Evolutionary conservation across 2,113 vertebrate species (phyloP).

Genomic region (Poeciliopsis prolifica): DNA sequence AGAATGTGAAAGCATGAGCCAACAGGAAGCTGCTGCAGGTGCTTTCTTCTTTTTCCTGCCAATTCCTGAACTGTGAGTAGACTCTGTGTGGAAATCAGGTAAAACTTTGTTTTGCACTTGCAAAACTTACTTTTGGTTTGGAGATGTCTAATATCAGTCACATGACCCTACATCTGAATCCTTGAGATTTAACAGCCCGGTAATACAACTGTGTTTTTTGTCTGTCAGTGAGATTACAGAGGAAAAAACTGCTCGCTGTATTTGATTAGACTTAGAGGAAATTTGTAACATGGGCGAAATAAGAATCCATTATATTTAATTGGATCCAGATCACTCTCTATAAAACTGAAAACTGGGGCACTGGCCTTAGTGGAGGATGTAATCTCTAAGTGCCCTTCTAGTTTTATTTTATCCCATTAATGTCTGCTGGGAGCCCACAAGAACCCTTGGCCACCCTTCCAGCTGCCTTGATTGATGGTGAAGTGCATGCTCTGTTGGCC

Average conservation of each 20-base stretch:
- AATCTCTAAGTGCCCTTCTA: neutral
- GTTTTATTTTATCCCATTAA: conserved; percentile 8
- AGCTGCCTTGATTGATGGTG: neutral
- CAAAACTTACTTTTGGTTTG: neutral
- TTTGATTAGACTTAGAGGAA: neutral
- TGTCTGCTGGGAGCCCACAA: neutral
- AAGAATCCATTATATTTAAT: neutral
- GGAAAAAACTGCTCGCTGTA: too few relatives aligned
- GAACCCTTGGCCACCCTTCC: neutral
- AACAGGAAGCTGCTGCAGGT: neutral
- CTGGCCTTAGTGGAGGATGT: neutral
- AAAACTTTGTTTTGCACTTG: neutral
- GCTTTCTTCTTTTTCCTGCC: neutral
- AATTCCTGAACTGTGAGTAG: too few relatives aligned
- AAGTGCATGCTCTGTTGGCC: neutral
- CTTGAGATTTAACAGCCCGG: neutral
- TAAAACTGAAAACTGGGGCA: neutral
- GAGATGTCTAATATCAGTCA: neutral
- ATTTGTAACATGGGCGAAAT: neutral
- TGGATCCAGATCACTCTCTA: neutral
- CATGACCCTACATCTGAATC: neutral
- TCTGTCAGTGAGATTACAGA: neutral
- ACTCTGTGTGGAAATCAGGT: neutral
- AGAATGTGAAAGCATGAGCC: neutral
- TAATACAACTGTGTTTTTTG: neutral